phyloP scores from a whole-genome alignment of 2,888 invertebrate genomes.

The Heliconius sara region DNA sequence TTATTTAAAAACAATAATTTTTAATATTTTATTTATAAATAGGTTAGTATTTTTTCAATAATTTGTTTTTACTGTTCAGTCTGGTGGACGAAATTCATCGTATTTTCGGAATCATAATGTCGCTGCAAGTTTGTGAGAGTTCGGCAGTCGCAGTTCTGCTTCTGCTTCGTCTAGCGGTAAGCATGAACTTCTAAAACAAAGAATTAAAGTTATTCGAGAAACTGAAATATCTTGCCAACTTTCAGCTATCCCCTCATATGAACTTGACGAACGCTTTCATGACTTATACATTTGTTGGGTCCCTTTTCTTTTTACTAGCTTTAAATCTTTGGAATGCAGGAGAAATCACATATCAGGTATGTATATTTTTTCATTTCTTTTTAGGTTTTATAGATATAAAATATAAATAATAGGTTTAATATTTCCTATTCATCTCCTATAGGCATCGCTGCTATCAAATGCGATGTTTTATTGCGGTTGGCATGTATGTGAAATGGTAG shows the following conservation, averaged over 20 bases:
- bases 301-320: conserved; percentile 70
- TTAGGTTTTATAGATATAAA: neutral
- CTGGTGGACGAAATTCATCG: conserved; percentile 72
- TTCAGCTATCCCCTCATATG: conserved; percentile 69
- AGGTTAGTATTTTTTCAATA: neutral
- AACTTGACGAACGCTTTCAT: conserved; percentile 74
- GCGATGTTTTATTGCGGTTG: conserved; percentile 75
- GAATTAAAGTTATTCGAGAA: conserved; percentile 38
- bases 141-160: conserved; percentile 76
- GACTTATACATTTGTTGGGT: conserved; percentile 75
- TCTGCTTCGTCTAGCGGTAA: conserved; percentile 72
- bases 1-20: too few species aligned
- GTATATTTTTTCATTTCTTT: conserved; percentile 3
- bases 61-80: conserved; percentile 51
- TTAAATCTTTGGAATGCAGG: conserved; percentile 77
- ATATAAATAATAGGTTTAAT: neutral
- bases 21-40: neutral
- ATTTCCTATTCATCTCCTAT: conserved; percentile 24
- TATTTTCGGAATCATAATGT: conserved; percentile 78
- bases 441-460: conserved; percentile 72
- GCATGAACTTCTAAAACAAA: conserved; percentile 49
- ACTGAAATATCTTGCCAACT: conserved; percentile 46
- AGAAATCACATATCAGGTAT: conserved; percentile 74
- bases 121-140: conserved; percentile 77
- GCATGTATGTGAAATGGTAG: conserved; percentile 63